Evolutionary conservation across 2,113 vertebrate species (phyloP), one percentile per base, ranked within the genome.

Genomic region (Phyllostomus hastatus): DNA sequence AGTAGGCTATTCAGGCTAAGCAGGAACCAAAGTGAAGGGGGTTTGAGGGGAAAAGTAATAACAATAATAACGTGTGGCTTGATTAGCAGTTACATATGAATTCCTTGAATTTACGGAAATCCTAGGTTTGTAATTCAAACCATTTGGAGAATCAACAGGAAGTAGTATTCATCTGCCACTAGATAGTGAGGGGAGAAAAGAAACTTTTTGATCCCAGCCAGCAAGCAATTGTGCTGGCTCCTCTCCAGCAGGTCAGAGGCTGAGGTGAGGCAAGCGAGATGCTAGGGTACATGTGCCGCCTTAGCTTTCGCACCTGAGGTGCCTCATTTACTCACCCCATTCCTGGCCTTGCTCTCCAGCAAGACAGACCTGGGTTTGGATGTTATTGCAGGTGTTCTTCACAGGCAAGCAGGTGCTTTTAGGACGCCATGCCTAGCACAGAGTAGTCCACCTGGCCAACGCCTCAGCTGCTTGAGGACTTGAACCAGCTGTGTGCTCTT

Each of bases 211-310:
- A 11, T 54, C 8, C 41, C 24, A 91, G 22, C 12, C 46, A 61
- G 28, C 9, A 38, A 28, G 4, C 57, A 22, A 0, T 28, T 28
- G 22, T 22, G 43, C 10, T 7, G 4, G 11, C 59, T 76, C 4
- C 5, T 70, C 10, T 67, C 35, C 31, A 64, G 41, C 33, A 28
- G 46, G 15, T 8, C 2, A 0, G 1, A 57, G 64, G 10, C 24
- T 6, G 4, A 61, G 26, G 6, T 20, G 64, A 48, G 41, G 8
- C 1, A 5, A 28, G 4, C n/a, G 75, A 46, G 61, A 10, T 0
- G 1, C 6, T 10, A 28, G 43, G 35, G 24, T n/a, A 4, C 16
- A 11, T 0, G 10, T 9, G 1, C 4, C 24, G 83, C 4, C 52
- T 69, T 64, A 19, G 5, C 19, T 41, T 26, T 33, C 50, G 41